Evolutionary conservation across 2,113 vertebrate genomes (phyloP).

Genomic region (Nesogale talazaci): DNA sequence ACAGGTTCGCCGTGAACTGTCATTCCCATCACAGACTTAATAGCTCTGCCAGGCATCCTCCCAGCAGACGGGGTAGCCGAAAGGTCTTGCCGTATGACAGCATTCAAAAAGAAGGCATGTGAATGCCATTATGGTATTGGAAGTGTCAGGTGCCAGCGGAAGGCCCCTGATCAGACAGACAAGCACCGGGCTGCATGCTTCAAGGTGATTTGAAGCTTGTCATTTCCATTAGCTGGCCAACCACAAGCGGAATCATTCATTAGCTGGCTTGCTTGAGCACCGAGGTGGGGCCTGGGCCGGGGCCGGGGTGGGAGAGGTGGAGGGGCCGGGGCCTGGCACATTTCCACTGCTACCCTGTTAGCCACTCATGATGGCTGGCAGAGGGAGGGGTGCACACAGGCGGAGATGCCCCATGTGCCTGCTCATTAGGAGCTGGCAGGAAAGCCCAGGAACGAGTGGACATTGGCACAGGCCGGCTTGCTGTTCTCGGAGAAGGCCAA

Average conservation of each 20-base stretch:
- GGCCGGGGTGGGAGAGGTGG: conserved; percentile 75
- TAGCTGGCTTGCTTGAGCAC: conserved; percentile 87
- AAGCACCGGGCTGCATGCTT: conserved; percentile 86
- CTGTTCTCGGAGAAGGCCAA: conserved; percentile 90
- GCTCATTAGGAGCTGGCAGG: conserved; percentile 97
- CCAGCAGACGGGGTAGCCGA: conserved; percentile 87
- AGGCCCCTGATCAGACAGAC: conserved; percentile 89
- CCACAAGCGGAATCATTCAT: conserved; percentile 88
- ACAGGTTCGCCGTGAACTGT: conserved; percentile 90
- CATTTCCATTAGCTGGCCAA: conserved; percentile 89
- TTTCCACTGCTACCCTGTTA: conserved; percentile 94
- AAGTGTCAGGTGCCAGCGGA: conserved; percentile 89
- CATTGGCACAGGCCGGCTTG: conserved; percentile 91
- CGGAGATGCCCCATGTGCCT: conserved; percentile 84
- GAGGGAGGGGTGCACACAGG: conserved; percentile 80
- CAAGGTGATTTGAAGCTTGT: conserved; percentile 90
- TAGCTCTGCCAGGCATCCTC: conserved; percentile 90
- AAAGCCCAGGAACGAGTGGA: conserved; percentile 93
- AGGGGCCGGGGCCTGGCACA: conserved; percentile 85
- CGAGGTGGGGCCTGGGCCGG: conserved; percentile 74
- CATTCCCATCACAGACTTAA: conserved; percentile 90
- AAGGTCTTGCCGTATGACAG: conserved; percentile 89
- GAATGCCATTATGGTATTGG: conserved; percentile 90
- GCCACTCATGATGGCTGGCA: conserved; percentile 94
- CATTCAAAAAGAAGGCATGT: conserved; percentile 85